Evolutionary conservation across 2,888 invertebrate genomes (phyloP).

Genomic region (Nemapogon koenigi): DNA sequence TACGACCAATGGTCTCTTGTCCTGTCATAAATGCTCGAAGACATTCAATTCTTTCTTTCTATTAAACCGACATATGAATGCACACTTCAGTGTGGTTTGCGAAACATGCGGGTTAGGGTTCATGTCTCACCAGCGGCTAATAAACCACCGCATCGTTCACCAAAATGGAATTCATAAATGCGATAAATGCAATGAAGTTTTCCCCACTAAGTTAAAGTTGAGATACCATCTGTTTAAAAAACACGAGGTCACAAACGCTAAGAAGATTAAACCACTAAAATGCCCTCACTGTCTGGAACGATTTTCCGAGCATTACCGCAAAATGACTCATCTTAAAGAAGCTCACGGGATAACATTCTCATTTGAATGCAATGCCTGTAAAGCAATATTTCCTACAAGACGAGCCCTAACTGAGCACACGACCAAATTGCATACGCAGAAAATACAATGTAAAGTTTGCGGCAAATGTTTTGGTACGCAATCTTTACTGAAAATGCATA

Average conservation of each 20-base stretch:
- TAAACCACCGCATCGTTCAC: conserved; percentile 46
- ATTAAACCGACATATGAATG: conserved; percentile 52
- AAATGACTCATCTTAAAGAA: conserved; percentile 50
- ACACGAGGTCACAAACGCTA: conserved; percentile 41
- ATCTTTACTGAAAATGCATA: conserved; percentile 45
- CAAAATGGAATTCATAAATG: conserved; percentile 46
- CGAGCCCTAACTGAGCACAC: conserved; percentile 49
- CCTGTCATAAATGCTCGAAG: conserved; percentile 45
- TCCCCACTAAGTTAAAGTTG: conserved; percentile 43
- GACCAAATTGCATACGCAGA: conserved; percentile 45
- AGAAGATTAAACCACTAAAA: conserved; percentile 44
- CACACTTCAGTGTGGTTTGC: conserved; percentile 49
- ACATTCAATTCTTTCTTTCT: conserved; percentile 48
- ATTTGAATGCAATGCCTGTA: conserved; percentile 44
- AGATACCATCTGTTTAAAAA: conserved; percentile 46
- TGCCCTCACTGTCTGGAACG: conserved; percentile 52
- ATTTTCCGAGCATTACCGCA: conserved; percentile 48
- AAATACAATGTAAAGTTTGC: conserved; percentile 45
- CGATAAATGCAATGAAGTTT: conserved; percentile 42
- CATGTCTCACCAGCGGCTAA: conserved; percentile 46
- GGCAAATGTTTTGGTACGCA: conserved; percentile 48
- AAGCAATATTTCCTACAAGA: conserved; percentile 36
- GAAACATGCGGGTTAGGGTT: conserved; percentile 53
- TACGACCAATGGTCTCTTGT: conserved; percentile 31
- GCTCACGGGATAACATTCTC: conserved; percentile 45